phyloP scores from a whole-genome alignment of 64 coral and sea anemone genomes.

The Platygyra sinensis region DNA sequence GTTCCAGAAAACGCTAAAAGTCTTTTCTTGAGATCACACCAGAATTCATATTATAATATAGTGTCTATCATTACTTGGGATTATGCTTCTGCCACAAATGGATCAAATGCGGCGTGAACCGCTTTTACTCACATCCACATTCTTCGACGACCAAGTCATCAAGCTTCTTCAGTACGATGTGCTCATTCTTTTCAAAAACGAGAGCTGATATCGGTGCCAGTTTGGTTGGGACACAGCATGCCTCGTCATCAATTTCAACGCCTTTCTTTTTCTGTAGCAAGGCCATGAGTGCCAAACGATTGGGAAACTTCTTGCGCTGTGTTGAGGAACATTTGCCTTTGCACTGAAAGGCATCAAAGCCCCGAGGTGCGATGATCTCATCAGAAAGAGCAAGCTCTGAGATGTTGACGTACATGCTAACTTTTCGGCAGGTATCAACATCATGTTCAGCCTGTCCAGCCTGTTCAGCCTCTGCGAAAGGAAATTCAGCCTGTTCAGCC shows the following conservation, averaged over 20 bases:
- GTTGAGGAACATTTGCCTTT: not conserved
- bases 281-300: too few relatives aligned
- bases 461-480: too few relatives aligned
- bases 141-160: not conserved
- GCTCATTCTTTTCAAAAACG: too few relatives aligned
- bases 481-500: too few relatives aligned
- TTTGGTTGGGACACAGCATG: conserved; percentile 3
- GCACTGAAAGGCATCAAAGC: conserved; percentile 7
- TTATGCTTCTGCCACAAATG: too few relatives aligned
- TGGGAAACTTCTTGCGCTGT: not conserved
- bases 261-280: not conserved
- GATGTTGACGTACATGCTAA: not conserved
- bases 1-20: not conserved
- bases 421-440: not conserved
- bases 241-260: too few relatives aligned
- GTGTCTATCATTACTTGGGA: too few relatives aligned
- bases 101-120: too few relatives aligned
- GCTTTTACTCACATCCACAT: not conserved
- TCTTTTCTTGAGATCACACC: too few relatives aligned
- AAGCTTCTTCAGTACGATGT: too few relatives aligned
- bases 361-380: not conserved
- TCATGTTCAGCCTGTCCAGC: too few relatives aligned
- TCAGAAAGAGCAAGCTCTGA: not conserved
- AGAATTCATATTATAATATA: too few relatives aligned
- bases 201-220: not conserved